A percentile compares a stretch with the other conserved stretches of the same genome.
These are phyloP conservation scores for Vireo griseus DNA, from an alignment of 2,797 vertebrate genomes.

Conservation along the genomic window DNA sequence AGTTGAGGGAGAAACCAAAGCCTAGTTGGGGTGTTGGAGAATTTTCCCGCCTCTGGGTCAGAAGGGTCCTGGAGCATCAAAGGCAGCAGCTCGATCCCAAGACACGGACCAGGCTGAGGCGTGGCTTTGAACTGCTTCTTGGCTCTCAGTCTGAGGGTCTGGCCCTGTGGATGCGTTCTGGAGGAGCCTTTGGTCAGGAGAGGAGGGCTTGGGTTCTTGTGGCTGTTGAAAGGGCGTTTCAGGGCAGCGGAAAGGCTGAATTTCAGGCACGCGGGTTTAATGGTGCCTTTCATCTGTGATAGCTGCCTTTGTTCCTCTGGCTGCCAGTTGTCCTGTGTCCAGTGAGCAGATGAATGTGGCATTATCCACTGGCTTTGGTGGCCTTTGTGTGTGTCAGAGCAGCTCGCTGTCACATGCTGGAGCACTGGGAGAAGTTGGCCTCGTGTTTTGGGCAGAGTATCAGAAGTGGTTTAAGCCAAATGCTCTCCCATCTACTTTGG, in stretches of 20 bases:
- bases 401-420: constrained; percentile 45
- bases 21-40: background rate
- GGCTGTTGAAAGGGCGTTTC: background rate
- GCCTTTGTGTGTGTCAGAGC: constrained; percentile 20
- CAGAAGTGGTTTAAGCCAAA: constrained; percentile 5
- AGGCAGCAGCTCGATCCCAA: background rate
- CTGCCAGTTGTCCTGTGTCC: constrained; percentile 13
- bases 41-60: constrained; percentile 27
- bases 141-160: background rate
- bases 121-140: background rate
- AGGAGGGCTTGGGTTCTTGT: background rate
- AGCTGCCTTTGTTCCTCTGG: constrained; percentile 37
- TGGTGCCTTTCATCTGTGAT: constrained; percentile 22
- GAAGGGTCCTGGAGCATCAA: background rate
- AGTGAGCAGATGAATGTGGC: constrained; percentile 27
- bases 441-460: background rate
- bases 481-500: background rate
- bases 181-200: constrained; percentile 15
- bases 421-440: constrained; percentile 17
- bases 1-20: background rate
- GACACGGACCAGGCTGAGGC: background rate
- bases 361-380: constrained; percentile 24
- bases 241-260: background rate
- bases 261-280: background rate
- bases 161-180: background rate